A percentile compares a stretch with the other conserved stretches of the same genome.
phyloP scores from a whole-genome alignment of 1,140 invertebrate genomes.

The Bombus terrestris region DNA sequence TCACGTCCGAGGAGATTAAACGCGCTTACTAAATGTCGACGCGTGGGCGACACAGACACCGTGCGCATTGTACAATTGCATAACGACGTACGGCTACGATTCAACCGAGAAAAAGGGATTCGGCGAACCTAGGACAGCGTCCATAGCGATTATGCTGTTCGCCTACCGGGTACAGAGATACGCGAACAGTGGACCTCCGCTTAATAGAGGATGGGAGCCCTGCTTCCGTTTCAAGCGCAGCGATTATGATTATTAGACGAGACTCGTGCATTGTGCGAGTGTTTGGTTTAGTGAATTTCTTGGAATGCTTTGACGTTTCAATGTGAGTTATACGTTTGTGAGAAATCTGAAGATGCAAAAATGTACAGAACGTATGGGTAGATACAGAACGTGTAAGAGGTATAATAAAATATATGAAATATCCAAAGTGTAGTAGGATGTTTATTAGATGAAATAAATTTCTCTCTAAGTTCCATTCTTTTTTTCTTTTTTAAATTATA shows the following conservation, averaged over 20 bases:
- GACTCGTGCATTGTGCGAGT: not conserved
- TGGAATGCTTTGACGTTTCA: not conserved
- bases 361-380: no score
- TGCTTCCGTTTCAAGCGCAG: not conserved
- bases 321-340: no score
- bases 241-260: not conserved
- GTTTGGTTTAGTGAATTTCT: not conserved
- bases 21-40: slow-evolving; percentile 60
- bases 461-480: no score
- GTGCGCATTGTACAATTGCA: slow-evolving; percentile 54
- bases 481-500: no score
- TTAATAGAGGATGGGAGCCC: not conserved
- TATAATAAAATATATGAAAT: no score
- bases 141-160: slow-evolving; percentile 23
- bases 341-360: no score
- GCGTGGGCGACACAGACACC: slow-evolving; percentile 51
- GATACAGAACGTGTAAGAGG: no score
- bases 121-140: slow-evolving; percentile 34
- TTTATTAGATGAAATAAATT: no score
- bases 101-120: slow-evolving; percentile 10
- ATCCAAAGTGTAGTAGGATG: no score
- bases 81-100: slow-evolving; percentile 22
- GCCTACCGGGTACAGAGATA: not conserved
- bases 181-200: not conserved
- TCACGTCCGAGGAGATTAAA: slow-evolving; percentile 61